Conservation (phyloP, 2,113 vertebrate genomes). For the Probosciger aterrimus region DNA sequence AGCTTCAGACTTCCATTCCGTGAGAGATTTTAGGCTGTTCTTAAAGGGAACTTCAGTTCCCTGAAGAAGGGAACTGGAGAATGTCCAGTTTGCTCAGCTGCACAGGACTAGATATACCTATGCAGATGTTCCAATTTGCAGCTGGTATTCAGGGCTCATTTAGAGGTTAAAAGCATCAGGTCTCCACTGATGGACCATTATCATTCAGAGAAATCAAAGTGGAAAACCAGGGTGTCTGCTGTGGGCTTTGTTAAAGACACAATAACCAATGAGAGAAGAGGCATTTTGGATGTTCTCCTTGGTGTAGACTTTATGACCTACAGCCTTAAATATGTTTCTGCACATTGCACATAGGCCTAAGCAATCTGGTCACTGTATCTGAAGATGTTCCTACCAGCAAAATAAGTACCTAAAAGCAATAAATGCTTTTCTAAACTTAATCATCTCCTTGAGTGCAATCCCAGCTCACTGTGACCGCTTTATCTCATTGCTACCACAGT, state of each 20-base stretch:
- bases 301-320: neutral
- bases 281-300: neutral
- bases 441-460: neutral
- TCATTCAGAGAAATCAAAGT: neutral
- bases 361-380: neutral
- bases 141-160: neutral
- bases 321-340: neutral
- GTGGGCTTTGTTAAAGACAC: neutral
- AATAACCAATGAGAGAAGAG: neutral
- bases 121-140: neutral
- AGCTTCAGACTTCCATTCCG: neutral
- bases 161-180: neutral
- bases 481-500: accelerated
- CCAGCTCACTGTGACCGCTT: neutral
- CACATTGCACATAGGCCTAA: neutral
- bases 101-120: neutral
- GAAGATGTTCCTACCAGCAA: neutral
- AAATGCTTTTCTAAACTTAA: neutral
- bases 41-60: neutral
- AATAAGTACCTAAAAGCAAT: neutral
- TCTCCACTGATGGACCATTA: neutral
- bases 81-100: neutral
- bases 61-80: neutral
- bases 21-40: neutral
- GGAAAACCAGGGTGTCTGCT: neutral